These are phyloP conservation scores for Magallana angulata DNA, from an alignment of 1,140 invertebrate genomes.

Conservation along the genomic window DNA sequence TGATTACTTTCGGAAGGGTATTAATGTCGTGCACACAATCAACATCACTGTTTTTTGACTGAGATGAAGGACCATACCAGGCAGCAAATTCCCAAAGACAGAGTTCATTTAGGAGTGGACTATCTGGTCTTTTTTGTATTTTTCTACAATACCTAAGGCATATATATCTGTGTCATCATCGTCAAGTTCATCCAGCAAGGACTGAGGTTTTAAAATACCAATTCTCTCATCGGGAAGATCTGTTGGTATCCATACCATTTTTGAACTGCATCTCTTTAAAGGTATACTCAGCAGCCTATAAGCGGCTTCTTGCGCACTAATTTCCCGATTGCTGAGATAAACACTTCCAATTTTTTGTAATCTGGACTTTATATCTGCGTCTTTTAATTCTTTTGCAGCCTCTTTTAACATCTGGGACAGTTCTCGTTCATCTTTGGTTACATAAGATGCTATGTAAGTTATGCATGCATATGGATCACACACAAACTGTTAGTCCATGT, in stretches of 20 bases:
- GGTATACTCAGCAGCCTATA: slow-evolving; percentile 58
- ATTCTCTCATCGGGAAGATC: slow-evolving; percentile 47
- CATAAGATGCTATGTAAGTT: slow-evolving; percentile 54
- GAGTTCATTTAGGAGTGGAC: slow-evolving; percentile 24
- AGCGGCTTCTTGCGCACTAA: slow-evolving; percentile 62
- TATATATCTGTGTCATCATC: slow-evolving; percentile 53
- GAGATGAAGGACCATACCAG: slow-evolving; percentile 5
- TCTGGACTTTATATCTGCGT: too few species aligned
- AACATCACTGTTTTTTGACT: neutral
- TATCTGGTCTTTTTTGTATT: slow-evolving; percentile 46
- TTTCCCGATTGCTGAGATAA: neutral
- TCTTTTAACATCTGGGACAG: slow-evolving; percentile 36
- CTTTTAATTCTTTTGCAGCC: too few species aligned
- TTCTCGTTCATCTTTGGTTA: slow-evolving; percentile 52
- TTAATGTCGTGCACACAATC: neutral
- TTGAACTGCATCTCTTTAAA: slow-evolving; percentile 48
- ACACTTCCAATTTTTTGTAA: too few species aligned
- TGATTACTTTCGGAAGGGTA: neutral
- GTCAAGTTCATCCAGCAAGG: slow-evolving; percentile 22
- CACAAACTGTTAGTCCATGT: slow-evolving; percentile 56
- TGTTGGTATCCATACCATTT: slow-evolving; percentile 52
- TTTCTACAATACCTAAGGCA: slow-evolving; percentile 46
- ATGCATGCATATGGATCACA: slow-evolving; percentile 52
- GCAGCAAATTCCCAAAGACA: slow-evolving; percentile 53
- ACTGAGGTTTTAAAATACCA: slow-evolving; percentile 45